phyloP scores from a whole-genome alignment of 2,888 invertebrate genomes.

The Acanthoscelides obtectus region DNA sequence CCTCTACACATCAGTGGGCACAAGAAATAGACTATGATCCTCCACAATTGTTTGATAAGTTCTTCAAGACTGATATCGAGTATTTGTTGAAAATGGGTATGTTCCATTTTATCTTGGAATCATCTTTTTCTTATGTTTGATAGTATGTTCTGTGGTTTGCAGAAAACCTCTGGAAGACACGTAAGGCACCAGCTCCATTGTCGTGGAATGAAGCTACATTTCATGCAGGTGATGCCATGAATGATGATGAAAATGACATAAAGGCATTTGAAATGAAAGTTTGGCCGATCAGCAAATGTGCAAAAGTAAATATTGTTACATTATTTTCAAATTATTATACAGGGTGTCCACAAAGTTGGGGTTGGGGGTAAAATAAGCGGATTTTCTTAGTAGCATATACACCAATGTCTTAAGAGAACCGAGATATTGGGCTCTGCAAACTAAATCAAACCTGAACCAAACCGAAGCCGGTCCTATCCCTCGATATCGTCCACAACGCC shows the following conservation, averaged over 20 bases:
- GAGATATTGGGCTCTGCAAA: too few species aligned
- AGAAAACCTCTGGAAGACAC: conserved; percentile 87
- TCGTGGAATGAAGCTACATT: conserved; percentile 56
- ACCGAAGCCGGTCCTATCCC: too few species aligned
- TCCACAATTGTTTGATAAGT: conserved; percentile 82
- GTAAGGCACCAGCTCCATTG: conserved; percentile 79
- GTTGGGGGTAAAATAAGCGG: too few species aligned
- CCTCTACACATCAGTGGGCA: conserved; percentile 87
- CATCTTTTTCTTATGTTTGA: too few species aligned
- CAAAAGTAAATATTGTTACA: conserved; percentile 35
- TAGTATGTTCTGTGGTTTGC: too few species aligned
- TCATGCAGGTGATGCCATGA: conserved; percentile 25
- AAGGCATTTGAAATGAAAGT: conserved; percentile 40
- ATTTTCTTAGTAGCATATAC: too few species aligned
- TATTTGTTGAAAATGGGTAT: conserved; percentile 84
- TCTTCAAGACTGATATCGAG: conserved; percentile 91
- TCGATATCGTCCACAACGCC: too few species aligned
- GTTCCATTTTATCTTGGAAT: not conserved
- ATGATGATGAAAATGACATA: conserved; percentile 27
- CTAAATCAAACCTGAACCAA: too few species aligned
- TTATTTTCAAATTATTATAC: too few species aligned
- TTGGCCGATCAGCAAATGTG: conserved; percentile 46
- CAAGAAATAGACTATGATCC: conserved; percentile 77
- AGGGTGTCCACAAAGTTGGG: too few species aligned
- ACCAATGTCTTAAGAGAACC: too few species aligned